phyloP scores from a whole-genome alignment of 2,113 vertebrate species.

The Ictalurus punctatus region DNA sequence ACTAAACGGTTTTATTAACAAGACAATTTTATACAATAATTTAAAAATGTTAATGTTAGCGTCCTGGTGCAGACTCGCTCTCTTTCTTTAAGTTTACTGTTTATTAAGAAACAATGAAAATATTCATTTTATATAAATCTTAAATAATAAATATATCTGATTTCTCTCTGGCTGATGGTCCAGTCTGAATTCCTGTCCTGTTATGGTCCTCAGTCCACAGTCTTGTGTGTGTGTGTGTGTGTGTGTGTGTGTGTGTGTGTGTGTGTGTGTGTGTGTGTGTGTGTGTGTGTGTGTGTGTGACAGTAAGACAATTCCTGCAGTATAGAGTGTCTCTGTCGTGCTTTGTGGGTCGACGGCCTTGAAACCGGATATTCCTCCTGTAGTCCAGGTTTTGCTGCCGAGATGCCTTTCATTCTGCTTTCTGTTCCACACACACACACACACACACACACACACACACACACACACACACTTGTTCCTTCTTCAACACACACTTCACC shows the following conservation, averaged over 20 bases:
- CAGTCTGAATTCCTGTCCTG: not conserved
- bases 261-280: conserved; percentile 12
- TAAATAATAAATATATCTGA: not conserved
- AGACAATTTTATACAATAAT: not conserved
- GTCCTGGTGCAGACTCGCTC: not conserved
- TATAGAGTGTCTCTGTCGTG: conserved; percentile 3
- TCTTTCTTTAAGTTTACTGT: not conserved
- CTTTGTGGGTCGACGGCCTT: conserved; percentile 9
- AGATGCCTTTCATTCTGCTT: conserved; percentile 7
- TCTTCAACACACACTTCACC: not conserved
- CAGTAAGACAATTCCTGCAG: not conserved
- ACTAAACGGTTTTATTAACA: not conserved
- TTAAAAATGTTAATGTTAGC: rapidly evolving
- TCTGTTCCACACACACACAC: not conserved
- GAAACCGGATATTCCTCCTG: conserved; percentile 13
- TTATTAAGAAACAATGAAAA: too few species aligned
- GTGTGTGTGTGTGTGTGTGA: not conserved
- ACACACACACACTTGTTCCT: not conserved
- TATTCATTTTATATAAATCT: not conserved
- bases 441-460: not conserved
- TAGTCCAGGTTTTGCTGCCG: conserved; percentile 1
- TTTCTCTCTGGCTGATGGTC: not conserved
- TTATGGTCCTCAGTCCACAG: not conserved
- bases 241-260: conserved; percentile 14
- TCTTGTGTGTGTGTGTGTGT: not conserved